Conservation (phyloP, 2,113 vertebrate species). For the Forbesichthys agassizii region DNA sequence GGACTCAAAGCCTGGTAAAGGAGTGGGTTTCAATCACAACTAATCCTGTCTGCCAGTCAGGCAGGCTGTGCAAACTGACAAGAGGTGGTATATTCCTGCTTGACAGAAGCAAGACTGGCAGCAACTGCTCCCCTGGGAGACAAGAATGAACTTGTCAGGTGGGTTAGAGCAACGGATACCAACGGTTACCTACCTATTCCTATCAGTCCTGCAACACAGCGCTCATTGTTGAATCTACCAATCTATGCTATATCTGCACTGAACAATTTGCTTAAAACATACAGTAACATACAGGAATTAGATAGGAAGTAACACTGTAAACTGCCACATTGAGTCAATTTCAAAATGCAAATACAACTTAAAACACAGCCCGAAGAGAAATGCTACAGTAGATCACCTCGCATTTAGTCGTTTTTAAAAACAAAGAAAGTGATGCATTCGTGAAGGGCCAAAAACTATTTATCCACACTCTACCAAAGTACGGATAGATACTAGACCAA, state of each 20-base stretch:
- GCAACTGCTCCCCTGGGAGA: conserved; percentile 8
- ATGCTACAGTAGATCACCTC: background rate
- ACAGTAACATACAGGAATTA: background rate
- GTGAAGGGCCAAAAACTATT: conserved; percentile 29
- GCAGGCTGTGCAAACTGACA: conserved; percentile 4
- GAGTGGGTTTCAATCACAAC: conserved; percentile 55
- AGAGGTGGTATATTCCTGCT: conserved; percentile 7
- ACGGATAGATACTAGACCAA: conserved; percentile 5
- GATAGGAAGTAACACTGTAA: background rate
- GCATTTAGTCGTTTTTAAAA: background rate
- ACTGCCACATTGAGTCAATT: conserved; percentile 1
- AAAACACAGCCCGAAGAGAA: background rate
- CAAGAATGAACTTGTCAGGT: conserved; percentile 38
- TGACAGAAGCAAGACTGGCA: conserved; percentile 11
- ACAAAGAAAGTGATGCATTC: background rate
- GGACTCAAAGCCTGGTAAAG: conserved; percentile 29
- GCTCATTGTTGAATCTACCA: conserved; percentile 28
- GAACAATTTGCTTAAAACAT: conserved; percentile 1
- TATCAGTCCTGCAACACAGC: background rate
- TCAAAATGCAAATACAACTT: background rate
- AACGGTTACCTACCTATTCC: conserved; percentile 24
- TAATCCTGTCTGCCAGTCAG: conserved; percentile 40
- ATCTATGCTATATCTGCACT: background rate
- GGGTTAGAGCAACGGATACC: conserved; percentile 30
- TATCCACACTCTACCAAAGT: conserved; percentile 15